A percentile compares a stretch with the other conserved stretches of the same genome.
Evolutionary conservation across 2,797 vertebrate species (phyloP).

Genomic region (Orientallactaga sibirica): DNA sequence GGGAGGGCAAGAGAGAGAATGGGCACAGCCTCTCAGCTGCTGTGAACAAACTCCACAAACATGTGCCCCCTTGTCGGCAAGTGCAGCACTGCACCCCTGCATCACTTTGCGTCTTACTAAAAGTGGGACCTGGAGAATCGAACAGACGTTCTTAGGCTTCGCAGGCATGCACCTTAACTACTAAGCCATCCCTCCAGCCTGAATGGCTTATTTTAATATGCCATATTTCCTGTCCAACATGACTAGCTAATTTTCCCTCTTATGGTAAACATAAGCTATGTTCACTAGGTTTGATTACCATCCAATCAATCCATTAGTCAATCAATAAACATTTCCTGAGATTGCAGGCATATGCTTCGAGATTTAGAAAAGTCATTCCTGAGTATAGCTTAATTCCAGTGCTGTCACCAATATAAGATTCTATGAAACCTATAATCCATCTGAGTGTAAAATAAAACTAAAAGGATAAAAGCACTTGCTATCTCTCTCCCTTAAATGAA

Average conservation of each 20-base stretch:
- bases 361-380: background rate
- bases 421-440: slow-evolving; percentile 39
- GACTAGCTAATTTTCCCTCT: background rate
- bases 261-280: background rate
- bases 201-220: slow-evolving; percentile 46
- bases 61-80: no score
- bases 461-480: slow-evolving; percentile 14
- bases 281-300: slow-evolving; percentile 11
- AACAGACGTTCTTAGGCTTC: no score
- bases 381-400: slow-evolving; percentile 22
- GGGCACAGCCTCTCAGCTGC: no score
- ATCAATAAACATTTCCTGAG: background rate
- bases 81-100: no score
- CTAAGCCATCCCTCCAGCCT: no score
- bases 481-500: background rate
- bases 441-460: slow-evolving; percentile 25
- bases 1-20: no score
- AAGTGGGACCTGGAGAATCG: no score
- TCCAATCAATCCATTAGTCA: slow-evolving; percentile 27
- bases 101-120: no score
- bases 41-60: no score
- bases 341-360: background rate
- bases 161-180: no score
- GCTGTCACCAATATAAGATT: slow-evolving; percentile 10
- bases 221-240: slow-evolving; percentile 25